A percentile compares a stretch with the other conserved stretches of the same genome.
Conservation (phyloP, 2,797 vertebrate genomes). For the Todus mexicanus region DNA sequence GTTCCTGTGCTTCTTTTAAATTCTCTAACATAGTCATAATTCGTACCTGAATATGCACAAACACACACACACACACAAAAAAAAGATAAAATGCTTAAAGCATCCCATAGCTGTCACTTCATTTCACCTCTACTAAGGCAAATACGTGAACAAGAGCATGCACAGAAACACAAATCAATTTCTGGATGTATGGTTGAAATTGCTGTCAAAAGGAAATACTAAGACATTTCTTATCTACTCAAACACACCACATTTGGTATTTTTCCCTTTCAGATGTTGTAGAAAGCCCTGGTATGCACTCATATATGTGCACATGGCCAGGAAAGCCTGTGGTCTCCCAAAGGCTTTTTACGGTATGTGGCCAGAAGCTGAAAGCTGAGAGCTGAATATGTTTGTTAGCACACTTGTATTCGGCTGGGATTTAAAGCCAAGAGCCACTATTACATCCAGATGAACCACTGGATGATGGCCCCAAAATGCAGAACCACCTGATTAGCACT, state of each 20-base stretch:
- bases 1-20: conserved; percentile 94
- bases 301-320: rapidly evolving
- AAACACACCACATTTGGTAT: neutral
- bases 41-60: conserved; percentile 77
- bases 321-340: neutral
- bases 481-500: neutral
- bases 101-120: neutral
- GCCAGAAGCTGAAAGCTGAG: neutral
- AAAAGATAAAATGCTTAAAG: neutral
- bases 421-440: neutral
- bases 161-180: neutral
- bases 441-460: neutral
- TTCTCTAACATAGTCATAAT: conserved; percentile 95
- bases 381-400: rapidly evolving
- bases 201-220: neutral
- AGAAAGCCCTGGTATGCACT: neutral
- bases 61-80: neutral
- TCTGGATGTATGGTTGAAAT: neutral
- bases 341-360: rapidly evolving
- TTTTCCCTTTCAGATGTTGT: neutral
- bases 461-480: rapidly evolving
- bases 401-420: neutral
- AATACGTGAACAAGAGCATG: rapidly evolving
- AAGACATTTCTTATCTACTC: neutral
- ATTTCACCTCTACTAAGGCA: neutral